Evolutionary conservation across 2,888 invertebrate genomes (phyloP).

Genomic region (Mesoligia furuncula): DNA sequence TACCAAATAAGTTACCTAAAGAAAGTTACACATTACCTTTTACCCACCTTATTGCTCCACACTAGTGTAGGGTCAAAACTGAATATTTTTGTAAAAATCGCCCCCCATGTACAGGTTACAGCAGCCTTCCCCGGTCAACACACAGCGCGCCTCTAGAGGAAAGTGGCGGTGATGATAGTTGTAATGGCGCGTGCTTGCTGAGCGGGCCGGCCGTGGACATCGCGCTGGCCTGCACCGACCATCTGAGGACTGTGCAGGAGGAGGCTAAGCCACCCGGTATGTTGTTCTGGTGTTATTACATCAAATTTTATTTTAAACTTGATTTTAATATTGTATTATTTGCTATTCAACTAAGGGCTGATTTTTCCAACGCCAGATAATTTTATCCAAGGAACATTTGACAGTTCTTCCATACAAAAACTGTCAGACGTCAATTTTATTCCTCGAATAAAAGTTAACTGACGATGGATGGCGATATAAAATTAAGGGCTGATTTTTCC

Average conservation of each 20-base stretch:
- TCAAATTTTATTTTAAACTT: too few relatives aligned
- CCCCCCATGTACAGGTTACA: slow-evolving; percentile 91
- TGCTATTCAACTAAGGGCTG: too few relatives aligned
- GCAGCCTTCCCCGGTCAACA: slow-evolving; percentile 95
- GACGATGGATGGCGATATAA: too few relatives aligned
- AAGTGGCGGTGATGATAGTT: slow-evolving; percentile 76
- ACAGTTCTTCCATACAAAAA: too few relatives aligned
- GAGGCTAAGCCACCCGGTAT: slow-evolving; percentile 81
- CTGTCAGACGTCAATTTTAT: too few relatives aligned
- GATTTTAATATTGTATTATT: too few relatives aligned
- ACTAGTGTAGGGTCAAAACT: slow-evolving; percentile 18
- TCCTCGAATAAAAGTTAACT: too few relatives aligned
- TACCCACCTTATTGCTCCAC: slow-evolving; percentile 26
- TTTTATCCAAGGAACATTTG: too few relatives aligned
- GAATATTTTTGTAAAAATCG: not conserved
- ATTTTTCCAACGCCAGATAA: too few relatives aligned
- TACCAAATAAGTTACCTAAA: slow-evolving; percentile 5
- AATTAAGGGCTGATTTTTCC: too few relatives aligned
- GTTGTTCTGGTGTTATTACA: not conserved
- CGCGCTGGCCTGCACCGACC: slow-evolving; percentile 91
- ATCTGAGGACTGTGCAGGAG: slow-evolving; percentile 92
- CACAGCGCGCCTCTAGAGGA: slow-evolving; percentile 93
- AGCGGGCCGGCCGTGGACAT: slow-evolving; percentile 89
- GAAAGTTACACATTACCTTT: slow-evolving; percentile 8
- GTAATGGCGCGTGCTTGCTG: slow-evolving; percentile 89